Base-by-base conservation (phyloP, 2,113 vertebrate genomes). In the Castor canadensis region DNA sequence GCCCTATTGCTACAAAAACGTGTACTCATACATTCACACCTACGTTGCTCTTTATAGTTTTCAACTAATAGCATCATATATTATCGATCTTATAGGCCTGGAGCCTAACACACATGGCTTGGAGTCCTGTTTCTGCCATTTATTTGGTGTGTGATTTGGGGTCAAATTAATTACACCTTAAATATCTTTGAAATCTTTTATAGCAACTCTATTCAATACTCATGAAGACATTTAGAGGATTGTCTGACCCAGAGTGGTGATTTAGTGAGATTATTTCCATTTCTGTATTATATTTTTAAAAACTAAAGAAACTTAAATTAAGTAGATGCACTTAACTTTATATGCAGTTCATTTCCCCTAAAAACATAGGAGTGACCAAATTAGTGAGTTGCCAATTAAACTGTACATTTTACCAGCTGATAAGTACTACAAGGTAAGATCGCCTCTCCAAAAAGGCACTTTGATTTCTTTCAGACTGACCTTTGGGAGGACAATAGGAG, bases 151-250 rank as follows among this genome's bases (percentile, higher is more conserved):
- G 24, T 91, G 58, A 80, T 6, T 93, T 83, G 72, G 15, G 40
- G 30, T 20, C 19, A 93, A 76, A 9, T 83, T 96, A 76, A 84
- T 80, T 84, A 89, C 89, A 28, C 22, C 58, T 83, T 60, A 71
- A 20, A 6, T 75, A 45, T 87, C 40, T 84, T 87, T 89, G 75
- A 94, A 89, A 54, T 80, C 28, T 82, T 95, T 90, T 88, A 62
- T 73, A 54, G 95, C 45, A 73, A 49, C 49, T 73, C 58, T 76
- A 58, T 66, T 81, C 38, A 49, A 75, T 11, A 84, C 1, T 66
- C 1, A 64, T 35, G 49, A 96, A 87, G 64, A 80, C 40, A 20
- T 3, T 92, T n/a, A 66, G 28, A 47, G 19, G 35, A 58, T 49
- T 79, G 17, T 52, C 16, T 93, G 52, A 67, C 13, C 73, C 81